Percentiles rank a stretch among this genome's conserved stretches.
Conservation (phyloP, 1,140 invertebrate species). For the Wiebesia pumilae region DNA sequence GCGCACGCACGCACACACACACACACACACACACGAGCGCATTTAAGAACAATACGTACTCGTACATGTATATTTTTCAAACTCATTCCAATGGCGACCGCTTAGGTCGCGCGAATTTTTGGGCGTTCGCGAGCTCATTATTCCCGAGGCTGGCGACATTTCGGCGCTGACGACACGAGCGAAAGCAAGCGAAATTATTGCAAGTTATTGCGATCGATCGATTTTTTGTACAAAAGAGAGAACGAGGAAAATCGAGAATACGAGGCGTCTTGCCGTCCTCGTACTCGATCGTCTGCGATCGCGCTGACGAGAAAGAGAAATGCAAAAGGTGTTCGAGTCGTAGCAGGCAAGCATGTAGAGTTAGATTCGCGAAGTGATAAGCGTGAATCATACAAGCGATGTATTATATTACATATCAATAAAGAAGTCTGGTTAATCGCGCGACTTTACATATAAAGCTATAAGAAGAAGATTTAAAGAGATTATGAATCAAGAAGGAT, state of each 20-base stretch:
- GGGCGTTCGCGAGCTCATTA: constrained; percentile 27
- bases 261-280: neutral
- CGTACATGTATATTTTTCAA: constrained; percentile 55
- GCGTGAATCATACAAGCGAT: constrained; percentile 49
- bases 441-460: constrained; percentile 13
- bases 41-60: constrained; percentile 47
- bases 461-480: neutral
- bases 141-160: neutral
- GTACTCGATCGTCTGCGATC: neutral
- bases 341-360: constrained; percentile 25
- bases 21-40: neutral
- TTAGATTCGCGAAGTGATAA: constrained; percentile 47
- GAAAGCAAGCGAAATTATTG: neutral
- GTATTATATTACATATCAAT: constrained; percentile 54
- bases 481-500: constrained; percentile 20
- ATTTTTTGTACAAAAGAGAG: constrained; percentile 46
- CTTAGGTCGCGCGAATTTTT: neutral
- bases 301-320: neutral
- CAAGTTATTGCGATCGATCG: constrained; percentile 4
- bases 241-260: neutral
- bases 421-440: constrained; percentile 36
- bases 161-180: neutral
- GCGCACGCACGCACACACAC: too few species aligned
- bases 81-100: constrained; percentile 47
- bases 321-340: neutral